A percentile compares a stretch with the other conserved stretches of the same genome.
Conservation (phyloP, 2,113 vertebrate species). For the Pluvialis apricaria region DNA sequence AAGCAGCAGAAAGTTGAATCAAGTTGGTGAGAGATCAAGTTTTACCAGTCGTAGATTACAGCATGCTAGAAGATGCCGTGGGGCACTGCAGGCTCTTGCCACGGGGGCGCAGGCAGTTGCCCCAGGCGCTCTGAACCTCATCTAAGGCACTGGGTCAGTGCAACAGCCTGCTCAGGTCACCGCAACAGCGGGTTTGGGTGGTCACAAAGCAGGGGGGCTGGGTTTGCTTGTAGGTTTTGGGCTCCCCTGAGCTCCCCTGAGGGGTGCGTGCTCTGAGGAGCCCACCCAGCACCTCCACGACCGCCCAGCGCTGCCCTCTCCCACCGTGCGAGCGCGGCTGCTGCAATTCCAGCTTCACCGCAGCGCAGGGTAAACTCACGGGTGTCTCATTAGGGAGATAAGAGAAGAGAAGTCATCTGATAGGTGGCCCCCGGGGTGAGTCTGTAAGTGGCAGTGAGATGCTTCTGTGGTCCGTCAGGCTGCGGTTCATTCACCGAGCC, state of each 20-base stretch:
- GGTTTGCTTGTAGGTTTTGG: not conserved
- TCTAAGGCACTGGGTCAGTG: not conserved
- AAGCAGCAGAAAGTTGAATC: not conserved
- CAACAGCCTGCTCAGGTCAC: not conserved
- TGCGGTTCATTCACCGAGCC: too few relatives aligned
- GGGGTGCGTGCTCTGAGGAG: not conserved
- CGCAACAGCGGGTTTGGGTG: rapidly evolving
- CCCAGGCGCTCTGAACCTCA: not conserved
- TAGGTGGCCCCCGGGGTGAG: not conserved
- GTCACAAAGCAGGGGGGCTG: not conserved
- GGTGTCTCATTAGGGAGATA: rapidly evolving
- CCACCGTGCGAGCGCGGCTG: rapidly evolving
- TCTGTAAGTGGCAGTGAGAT: not conserved
- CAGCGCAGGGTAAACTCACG: not conserved
- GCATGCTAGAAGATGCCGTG: not conserved
- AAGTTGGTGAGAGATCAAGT: not conserved
- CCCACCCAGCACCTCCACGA: not conserved
- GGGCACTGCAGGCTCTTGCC: not conserved
- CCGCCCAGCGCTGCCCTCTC: not conserved
- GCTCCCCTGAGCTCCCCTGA: not conserved
- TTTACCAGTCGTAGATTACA: not conserved
- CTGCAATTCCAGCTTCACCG: not conserved
- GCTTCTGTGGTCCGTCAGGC: not conserved
- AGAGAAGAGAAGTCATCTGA: not conserved
- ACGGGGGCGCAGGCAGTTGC: not conserved